phyloP scores from a whole-genome alignment of 2,797 vertebrate genomes.

The Xerus rutilus region DNA sequence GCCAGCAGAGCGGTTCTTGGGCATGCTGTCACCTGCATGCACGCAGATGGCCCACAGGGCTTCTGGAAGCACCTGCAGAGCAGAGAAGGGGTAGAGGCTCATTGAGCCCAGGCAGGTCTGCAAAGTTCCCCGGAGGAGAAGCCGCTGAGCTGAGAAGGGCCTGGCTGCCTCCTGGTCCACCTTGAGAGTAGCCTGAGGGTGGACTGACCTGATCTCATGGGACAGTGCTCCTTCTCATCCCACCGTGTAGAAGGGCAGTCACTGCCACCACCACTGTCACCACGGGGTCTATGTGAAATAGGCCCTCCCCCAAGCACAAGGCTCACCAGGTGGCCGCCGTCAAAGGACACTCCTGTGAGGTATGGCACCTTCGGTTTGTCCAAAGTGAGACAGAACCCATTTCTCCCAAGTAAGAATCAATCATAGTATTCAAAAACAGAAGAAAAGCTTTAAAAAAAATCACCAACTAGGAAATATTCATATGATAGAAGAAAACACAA shows the following conservation, averaged over 20 bases:
- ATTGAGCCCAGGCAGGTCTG: not conserved
- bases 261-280: too few species aligned
- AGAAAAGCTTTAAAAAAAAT: not conserved
- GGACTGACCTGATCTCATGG: fast-evolving
- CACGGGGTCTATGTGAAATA: not conserved
- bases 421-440: not conserved
- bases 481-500: not conserved
- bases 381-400: not conserved
- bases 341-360: too few species aligned
- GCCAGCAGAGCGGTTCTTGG: not conserved
- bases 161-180: fast-evolving
- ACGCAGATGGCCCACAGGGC: not conserved
- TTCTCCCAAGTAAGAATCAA: not conserved
- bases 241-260: not conserved
- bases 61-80: not conserved
- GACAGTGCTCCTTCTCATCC: not conserved
- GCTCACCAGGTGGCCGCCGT: fast-evolving
- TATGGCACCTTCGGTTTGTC: not conserved
- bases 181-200: fast-evolving
- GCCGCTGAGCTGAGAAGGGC: too few species aligned
- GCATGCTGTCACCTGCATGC: not conserved
- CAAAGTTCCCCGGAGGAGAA: not conserved
- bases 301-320: fast-evolving
- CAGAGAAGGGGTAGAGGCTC: not conserved
- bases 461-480: not conserved